Base-by-base conservation (phyloP, 2,797 vertebrate species). In the Parambassis ranga region DNA sequence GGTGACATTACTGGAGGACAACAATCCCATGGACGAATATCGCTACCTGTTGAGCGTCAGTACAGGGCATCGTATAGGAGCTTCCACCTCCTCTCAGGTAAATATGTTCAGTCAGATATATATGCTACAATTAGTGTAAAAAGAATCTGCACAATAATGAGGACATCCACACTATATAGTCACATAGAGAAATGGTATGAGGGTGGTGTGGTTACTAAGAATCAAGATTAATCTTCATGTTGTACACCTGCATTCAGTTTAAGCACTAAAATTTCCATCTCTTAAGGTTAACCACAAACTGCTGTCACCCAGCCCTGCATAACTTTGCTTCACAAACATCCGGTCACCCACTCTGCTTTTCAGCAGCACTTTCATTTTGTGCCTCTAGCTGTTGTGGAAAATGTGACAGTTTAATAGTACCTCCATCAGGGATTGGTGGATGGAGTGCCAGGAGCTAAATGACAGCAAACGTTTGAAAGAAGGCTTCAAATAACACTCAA, bases 51-150 rank as follows among this genome's bases (percentile, higher is more conserved):
- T 99, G 76, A 93, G 88, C n/a, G 85, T 98, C 76, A 90, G 90
- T 51, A 98, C 95, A 0, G 95, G 96, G 8, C 92, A 95, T 68
- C 91, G 95, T 1, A 87, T 91, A 1, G 95, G 95, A 2, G 94
- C 96, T 30, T 91, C 92, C 53, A 97, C 95, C 2, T 95, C 96
- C 5, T 93, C 96, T 41, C 90, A 97, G 92, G 96, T 97, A 20
- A 63, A 70, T 48, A 3, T 49, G 19, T 35, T 46, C 13, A 35
- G 9, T 46, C 8, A 38, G n/a, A 43, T 7, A 1, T 16, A 38
- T 16, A 1, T 1, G 2, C 27, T 39, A 1, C 5, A 35, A 16
- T 52, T 23, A 11, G 4, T 2, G 18, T 10, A 30, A 48, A 30
- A 18, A 19, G 3, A 36, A 10, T 36, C 6, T 30, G 16, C 31